phyloP scores from a whole-genome alignment of 2,888 invertebrate genomes.

The Sthenelais limicola region DNA sequence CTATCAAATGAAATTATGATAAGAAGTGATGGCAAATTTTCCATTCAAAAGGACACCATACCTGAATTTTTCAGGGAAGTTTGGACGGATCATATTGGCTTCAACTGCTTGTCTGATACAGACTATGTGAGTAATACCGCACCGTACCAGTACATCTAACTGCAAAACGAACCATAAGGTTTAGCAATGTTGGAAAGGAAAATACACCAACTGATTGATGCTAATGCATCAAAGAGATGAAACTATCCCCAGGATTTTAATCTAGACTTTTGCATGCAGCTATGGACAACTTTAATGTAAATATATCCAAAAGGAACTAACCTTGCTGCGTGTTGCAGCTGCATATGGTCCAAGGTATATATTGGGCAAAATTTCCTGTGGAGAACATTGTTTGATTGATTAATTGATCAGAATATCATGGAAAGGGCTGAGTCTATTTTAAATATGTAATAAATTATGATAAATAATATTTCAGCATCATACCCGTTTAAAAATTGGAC shows the following conservation, averaged over 20 bases:
- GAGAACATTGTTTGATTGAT: too few species aligned
- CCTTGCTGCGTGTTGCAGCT: conserved; percentile 77
- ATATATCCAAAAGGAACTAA: conserved; percentile 46
- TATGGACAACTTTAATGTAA: background rate
- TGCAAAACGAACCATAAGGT: conserved; percentile 49
- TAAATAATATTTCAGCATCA: too few species aligned
- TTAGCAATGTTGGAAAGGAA: background rate
- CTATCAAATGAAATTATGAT: too few species aligned
- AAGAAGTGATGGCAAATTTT: too few species aligned
- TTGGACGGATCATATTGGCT: conserved; percentile 78
- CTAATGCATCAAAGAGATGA: too few species aligned
- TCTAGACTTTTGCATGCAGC: background rate
- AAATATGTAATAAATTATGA: too few species aligned
- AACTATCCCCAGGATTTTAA: too few species aligned
- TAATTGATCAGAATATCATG: too few species aligned
- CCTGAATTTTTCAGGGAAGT: conserved; percentile 78
- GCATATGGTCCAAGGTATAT: conserved; percentile 80
- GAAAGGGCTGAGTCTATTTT: too few species aligned
- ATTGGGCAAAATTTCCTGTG: conserved; percentile 78
- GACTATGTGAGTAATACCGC: conserved; percentile 80
- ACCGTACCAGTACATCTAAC: conserved; percentile 74
- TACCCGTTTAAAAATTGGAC: too few species aligned
- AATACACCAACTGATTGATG: background rate
- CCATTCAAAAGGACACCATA: conserved; percentile 67
- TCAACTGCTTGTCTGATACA: conserved; percentile 79